Percentiles rank a stretch among this genome's conserved stretches.
These are phyloP conservation scores for Syngnathus scovelli DNA, from an alignment of 2,113 vertebrate species.

Conservation along the genomic window DNA sequence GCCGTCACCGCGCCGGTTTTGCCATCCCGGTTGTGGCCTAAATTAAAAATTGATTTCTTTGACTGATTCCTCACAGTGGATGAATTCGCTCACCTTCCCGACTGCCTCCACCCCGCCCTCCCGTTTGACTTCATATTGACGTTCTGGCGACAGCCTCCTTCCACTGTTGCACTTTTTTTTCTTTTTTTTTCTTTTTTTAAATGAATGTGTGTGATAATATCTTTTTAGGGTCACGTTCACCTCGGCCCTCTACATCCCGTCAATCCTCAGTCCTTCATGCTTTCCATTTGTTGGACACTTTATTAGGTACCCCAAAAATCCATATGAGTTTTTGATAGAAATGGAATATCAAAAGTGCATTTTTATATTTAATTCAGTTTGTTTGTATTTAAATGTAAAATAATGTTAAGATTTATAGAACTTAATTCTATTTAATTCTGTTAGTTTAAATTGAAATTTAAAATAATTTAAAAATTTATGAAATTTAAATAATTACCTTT, in stretches of 20 bases:
- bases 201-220: constrained; percentile 13
- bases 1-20: constrained; percentile 48
- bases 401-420: too few species aligned
- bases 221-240: constrained; percentile 8
- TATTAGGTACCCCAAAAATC: not conserved
- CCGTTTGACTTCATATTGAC: constrained; percentile 31
- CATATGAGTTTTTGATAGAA: not conserved
- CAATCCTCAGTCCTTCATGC: not conserved
- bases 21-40: constrained; percentile 57
- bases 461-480: too few species aligned
- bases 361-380: too few species aligned
- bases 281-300: not conserved
- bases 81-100: constrained; percentile 36
- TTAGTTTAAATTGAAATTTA: too few species aligned
- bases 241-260: not conserved
- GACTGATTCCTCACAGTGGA: constrained; percentile 53
- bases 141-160: constrained; percentile 20
- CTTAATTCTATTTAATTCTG: too few species aligned
- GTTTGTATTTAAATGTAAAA: too few species aligned
- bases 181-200: not conserved
- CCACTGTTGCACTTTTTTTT: constrained; percentile 30
- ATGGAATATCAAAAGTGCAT: not conserved
- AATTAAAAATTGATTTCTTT: constrained; percentile 78
- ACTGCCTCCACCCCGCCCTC: constrained; percentile 4
- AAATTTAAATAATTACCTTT: too few species aligned